These are phyloP conservation scores for Cosmia pyralina DNA, from an alignment of 2,888 invertebrate genomes.

Conservation along the genomic window DNA sequence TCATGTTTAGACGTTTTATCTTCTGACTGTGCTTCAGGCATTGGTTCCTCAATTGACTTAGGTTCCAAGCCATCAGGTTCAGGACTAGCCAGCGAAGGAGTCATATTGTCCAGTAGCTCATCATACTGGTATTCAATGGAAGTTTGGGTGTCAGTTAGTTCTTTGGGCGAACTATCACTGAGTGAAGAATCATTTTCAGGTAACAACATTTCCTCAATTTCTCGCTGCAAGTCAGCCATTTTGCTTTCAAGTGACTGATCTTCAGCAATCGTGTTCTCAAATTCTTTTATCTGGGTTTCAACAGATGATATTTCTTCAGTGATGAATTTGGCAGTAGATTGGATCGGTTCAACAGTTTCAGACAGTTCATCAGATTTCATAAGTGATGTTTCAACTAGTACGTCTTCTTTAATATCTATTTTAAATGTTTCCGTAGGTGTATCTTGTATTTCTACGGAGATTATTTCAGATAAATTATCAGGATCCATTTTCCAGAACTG, in stretches of 20 bases:
- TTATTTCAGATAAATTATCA: conserved; percentile 74
- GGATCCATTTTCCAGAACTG: conserved; percentile 86
- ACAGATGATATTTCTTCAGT: conserved; percentile 64
- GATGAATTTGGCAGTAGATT: conserved; percentile 57
- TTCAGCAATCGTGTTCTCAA: conserved; percentile 75
- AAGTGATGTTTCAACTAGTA: conserved; percentile 14
- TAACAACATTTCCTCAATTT: conserved; percentile 87
- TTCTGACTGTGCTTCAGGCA: conserved; percentile 23
- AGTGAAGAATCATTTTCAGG: conserved; percentile 85
- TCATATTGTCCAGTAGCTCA: conserved; percentile 78
- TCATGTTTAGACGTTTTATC: conserved; percentile 52
- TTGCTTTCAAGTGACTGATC: conserved; percentile 86
- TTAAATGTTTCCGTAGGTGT: conserved; percentile 50
- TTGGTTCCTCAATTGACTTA: conserved; percentile 51
- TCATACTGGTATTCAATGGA: conserved; percentile 80
- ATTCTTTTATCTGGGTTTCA: conserved; percentile 57
- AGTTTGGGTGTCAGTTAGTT: conserved; percentile 76
- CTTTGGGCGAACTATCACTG: conserved; percentile 82
- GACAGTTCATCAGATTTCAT: conserved; percentile 32
- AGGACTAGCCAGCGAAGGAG: conserved; percentile 80
- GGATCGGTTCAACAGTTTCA: conserved; percentile 29
- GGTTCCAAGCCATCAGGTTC: conserved; percentile 74
- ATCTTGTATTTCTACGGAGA: conserved; percentile 74
- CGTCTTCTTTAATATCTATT: conserved; percentile 45
- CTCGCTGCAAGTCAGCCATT: conserved; percentile 87